Percentiles rank a stretch among this genome's conserved stretches.
These are phyloP conservation scores for Sycobia sp. DNA, from an alignment of 1,140 invertebrate genomes.

Conservation along the genomic window DNA sequence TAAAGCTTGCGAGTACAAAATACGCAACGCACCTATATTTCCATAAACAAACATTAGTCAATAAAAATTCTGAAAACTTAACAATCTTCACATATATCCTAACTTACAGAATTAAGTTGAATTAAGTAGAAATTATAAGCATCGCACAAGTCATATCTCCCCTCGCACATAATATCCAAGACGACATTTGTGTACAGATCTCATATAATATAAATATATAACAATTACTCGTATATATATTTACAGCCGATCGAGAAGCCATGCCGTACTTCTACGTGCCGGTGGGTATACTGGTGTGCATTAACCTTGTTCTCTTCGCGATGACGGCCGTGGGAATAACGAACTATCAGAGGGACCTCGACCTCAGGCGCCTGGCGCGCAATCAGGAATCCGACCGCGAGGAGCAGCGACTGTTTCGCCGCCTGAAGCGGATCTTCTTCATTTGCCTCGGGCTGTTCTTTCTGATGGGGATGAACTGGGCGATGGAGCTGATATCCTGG, in stretches of 20 bases:
- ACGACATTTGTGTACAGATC: too few relatives aligned
- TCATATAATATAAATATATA: too few relatives aligned
- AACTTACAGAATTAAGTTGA: too few relatives aligned
- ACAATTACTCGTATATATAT: too few relatives aligned
- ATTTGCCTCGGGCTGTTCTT: slow-evolving; percentile 62
- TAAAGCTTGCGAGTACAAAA: too few relatives aligned
- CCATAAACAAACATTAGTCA: too few relatives aligned
- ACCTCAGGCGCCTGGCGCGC: slow-evolving; percentile 48
- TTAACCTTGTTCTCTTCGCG: slow-evolving; percentile 64
- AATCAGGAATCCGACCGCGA: slow-evolving; percentile 50
- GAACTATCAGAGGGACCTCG: slow-evolving; percentile 50
- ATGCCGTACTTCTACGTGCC: slow-evolving; percentile 70
- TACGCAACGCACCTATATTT: too few relatives aligned
- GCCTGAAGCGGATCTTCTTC: slow-evolving; percentile 51
- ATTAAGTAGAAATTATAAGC: too few relatives aligned
- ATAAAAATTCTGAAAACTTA: too few relatives aligned
- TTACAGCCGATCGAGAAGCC: slow-evolving; percentile 63
- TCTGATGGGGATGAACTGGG: slow-evolving; percentile 66
- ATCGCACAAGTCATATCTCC: too few relatives aligned
- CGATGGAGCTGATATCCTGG: slow-evolving; percentile 64
- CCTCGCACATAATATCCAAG: too few relatives aligned
- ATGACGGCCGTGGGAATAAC: slow-evolving; percentile 58
- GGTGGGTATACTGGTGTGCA: slow-evolving; percentile 63
- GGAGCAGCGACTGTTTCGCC: slow-evolving; percentile 47
- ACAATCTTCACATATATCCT: too few relatives aligned